Evolutionary conservation across 2,888 invertebrate genomes (phyloP).

Genomic region (Morpho achilles): DNA sequence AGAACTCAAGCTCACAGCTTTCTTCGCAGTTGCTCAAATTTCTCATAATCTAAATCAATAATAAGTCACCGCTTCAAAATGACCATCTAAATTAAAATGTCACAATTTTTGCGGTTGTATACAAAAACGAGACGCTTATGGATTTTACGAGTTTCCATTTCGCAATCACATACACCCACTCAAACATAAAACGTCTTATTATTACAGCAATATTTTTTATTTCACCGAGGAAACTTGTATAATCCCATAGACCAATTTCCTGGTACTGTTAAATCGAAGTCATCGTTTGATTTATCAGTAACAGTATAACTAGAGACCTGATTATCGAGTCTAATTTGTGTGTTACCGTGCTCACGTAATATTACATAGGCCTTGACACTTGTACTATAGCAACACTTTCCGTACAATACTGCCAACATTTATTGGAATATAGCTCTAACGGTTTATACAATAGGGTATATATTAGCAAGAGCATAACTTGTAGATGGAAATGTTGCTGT

Average conservation of each 20-base stretch:
- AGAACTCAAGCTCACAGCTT: conserved; percentile 70
- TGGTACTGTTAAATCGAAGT: conserved; percentile 27
- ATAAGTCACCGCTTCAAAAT: conserved; percentile 65
- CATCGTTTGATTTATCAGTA: conserved; percentile 28
- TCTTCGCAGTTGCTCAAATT: conserved; percentile 72
- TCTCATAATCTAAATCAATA: conserved; percentile 49
- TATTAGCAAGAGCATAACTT: conserved; percentile 22
- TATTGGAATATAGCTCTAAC: conserved; percentile 27
- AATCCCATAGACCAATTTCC: conserved; percentile 23
- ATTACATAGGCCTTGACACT: conserved; percentile 49
- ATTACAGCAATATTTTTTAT: conserved; percentile 13
- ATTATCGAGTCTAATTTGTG: conserved; percentile 30
- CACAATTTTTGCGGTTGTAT: conserved; percentile 40
- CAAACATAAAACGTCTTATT: conserved; percentile 17
- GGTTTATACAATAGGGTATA: conserved; percentile 18
- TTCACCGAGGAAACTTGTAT: conserved; percentile 25
- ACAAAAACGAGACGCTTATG: conserved; percentile 31
- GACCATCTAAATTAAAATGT: conserved; percentile 48
- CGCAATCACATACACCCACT: conserved; percentile 12
- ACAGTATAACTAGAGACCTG: conserved; percentile 27
- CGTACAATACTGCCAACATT: conserved; percentile 27
- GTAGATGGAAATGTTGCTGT: conserved; percentile 34
- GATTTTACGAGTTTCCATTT: conserved; percentile 31
- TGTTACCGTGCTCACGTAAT: conserved; percentile 45
- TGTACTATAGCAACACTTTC: conserved; percentile 36